Percentiles rank a stretch among this genome's conserved stretches.
These are phyloP conservation scores for Cecropterus lyciades DNA, from an alignment of 1,140 invertebrate genomes.

Conservation along the genomic window DNA sequence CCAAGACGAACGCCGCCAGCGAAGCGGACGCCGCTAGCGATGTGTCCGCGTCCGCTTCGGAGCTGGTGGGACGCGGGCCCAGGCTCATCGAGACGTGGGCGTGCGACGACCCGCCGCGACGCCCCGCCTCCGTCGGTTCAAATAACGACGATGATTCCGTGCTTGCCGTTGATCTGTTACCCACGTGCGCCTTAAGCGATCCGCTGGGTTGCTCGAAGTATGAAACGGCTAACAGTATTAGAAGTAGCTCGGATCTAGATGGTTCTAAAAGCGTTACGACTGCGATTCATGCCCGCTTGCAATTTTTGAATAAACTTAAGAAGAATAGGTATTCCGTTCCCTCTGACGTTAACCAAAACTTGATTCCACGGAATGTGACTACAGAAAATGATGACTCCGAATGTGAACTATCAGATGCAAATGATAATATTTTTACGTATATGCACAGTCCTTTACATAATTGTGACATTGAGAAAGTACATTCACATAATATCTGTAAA, in stretches of 20 bases:
- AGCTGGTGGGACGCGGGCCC: slow-evolving; percentile 39
- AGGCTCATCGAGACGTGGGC: slow-evolving; percentile 46
- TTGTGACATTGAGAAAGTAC: background rate
- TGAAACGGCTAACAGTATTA: background rate
- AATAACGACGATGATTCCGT: background rate
- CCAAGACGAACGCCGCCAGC: slow-evolving; percentile 25
- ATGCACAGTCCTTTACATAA: background rate
- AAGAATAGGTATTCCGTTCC: background rate
- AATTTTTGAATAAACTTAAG: slow-evolving; percentile 1
- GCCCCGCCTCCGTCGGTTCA: background rate
- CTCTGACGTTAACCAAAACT: background rate
- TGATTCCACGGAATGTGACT: background rate
- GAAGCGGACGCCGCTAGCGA: slow-evolving; percentile 38
- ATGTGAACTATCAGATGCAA: background rate
- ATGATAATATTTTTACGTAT: too few relatives aligned
- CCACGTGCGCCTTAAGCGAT: background rate
- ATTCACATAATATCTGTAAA: background rate
- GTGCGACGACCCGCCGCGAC: slow-evolving; percentile 31
- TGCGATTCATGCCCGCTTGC: slow-evolving; percentile 7
- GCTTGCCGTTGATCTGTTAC: background rate
- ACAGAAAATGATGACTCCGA: background rate
- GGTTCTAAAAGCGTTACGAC: background rate
- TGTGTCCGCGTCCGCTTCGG: slow-evolving; percentile 49
- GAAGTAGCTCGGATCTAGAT: slow-evolving; percentile 14
- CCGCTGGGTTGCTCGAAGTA: background rate